phyloP scores from a whole-genome alignment of 2,113 vertebrate genomes.

The Rousettus leschenaultii region DNA sequence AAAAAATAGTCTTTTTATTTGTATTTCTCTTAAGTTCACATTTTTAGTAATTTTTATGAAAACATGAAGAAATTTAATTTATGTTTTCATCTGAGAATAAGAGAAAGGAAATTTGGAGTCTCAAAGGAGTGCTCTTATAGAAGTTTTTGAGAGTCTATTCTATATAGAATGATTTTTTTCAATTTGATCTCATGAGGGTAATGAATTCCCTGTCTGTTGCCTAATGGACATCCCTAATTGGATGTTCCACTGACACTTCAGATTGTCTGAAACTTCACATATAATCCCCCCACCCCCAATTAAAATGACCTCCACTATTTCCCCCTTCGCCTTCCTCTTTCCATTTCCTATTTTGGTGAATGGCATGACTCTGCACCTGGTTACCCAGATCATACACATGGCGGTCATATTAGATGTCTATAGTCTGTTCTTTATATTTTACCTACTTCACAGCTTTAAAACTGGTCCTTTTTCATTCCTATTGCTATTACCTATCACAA shows the following conservation, averaged over 20 bases:
- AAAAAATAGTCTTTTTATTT: conserved; percentile 17
- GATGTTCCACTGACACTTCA: background rate
- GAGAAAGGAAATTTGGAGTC: conserved; percentile 10
- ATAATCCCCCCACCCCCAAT: background rate
- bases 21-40: background rate
- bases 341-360: background rate
- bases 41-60: background rate
- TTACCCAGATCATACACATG: background rate
- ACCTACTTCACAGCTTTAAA: background rate
- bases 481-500: background rate
- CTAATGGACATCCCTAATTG: background rate
- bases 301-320: background rate
- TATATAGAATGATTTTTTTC: background rate
- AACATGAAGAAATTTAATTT: background rate
- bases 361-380: background rate
- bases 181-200: background rate
- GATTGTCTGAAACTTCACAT: background rate
- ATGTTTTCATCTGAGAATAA: conserved; percentile 29
- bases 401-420: background rate
- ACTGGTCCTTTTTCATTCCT: background rate
- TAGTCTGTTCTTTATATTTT: background rate
- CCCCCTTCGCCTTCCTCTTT: background rate
- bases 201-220: background rate
- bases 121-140: background rate
- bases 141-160: background rate